Percentiles rank a stretch among this genome's conserved stretches.
Conservation (phyloP, 2,888 invertebrate species). For the Eurois occulta region DNA sequence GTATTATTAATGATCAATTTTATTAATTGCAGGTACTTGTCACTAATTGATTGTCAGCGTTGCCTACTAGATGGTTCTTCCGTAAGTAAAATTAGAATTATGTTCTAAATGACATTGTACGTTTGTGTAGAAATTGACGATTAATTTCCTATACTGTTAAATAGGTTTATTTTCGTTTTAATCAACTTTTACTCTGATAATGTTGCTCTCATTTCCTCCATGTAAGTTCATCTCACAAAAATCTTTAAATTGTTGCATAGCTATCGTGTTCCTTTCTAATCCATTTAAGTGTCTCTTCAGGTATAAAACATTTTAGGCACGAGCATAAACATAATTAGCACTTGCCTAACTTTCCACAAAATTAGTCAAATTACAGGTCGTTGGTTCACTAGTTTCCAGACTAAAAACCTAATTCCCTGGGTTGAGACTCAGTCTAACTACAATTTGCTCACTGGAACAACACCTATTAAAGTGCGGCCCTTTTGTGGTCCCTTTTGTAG, state of each 20-base stretch:
- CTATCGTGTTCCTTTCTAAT: slow-evolving; percentile 3
- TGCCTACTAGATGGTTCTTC: not conserved
- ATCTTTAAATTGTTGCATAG: not conserved
- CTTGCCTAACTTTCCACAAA: slow-evolving; percentile 52
- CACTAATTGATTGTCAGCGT: slow-evolving; percentile 27
- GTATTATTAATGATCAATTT: slow-evolving; percentile 6
- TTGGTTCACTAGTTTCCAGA: slow-evolving; percentile 39
- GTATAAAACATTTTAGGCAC: slow-evolving; percentile 17
- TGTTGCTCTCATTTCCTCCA: not conserved
- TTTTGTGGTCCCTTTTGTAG: slow-evolving; percentile 34
- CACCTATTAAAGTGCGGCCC: slow-evolving; percentile 41
- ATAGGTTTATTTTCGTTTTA: not conserved
- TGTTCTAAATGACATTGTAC: not conserved
- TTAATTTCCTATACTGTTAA: not conserved
- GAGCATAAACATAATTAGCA: slow-evolving; percentile 47
- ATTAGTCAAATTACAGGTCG: slow-evolving; percentile 59
- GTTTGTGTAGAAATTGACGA: not conserved
- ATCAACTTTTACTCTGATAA: not conserved
- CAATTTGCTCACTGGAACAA: slow-evolving; percentile 55
- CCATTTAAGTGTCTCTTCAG: not conserved
- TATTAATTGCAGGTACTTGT: slow-evolving; percentile 56
- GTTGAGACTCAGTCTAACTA: slow-evolving; percentile 58
- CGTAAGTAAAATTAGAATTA: slow-evolving; percentile 21
- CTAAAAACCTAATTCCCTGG: slow-evolving; percentile 55
- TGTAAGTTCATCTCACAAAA: not conserved